These are phyloP conservation scores for Chrysopilus asiliformis DNA, from an alignment of 2,888 invertebrate genomes.

Conservation along the genomic window DNA sequence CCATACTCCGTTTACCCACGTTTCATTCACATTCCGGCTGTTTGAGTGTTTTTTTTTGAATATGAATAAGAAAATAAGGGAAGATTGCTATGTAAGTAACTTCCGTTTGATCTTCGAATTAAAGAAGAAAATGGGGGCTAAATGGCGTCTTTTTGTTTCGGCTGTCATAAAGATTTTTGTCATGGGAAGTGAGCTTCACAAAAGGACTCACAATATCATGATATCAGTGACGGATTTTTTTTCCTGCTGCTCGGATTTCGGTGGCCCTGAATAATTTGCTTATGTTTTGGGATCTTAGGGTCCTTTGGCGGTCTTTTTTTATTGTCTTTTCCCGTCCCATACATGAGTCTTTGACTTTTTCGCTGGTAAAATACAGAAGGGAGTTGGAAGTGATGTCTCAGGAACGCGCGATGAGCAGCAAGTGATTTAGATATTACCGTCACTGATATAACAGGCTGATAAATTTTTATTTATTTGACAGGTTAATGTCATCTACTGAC, in stretches of 20 bases:
- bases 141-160: slow-evolving; percentile 13
- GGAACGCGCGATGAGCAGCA: neutral
- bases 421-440: slow-evolving; percentile 14
- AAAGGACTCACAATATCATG: slow-evolving; percentile 2
- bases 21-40: too few relatives aligned
- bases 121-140: slow-evolving; percentile 5
- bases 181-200: slow-evolving; percentile 4
- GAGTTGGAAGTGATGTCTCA: neutral
- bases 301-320: neutral
- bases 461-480: slow-evolving; percentile 17
- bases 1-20: too few relatives aligned
- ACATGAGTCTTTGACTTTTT: too few relatives aligned
- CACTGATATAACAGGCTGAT: slow-evolving; percentile 13
- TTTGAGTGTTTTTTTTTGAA: too few relatives aligned
- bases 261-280: slow-evolving; percentile 16
- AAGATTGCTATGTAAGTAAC: too few relatives aligned
- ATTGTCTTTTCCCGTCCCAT: too few relatives aligned
- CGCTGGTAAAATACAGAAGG: too few relatives aligned
- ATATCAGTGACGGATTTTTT: slow-evolving; percentile 7
- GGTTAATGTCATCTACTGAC: slow-evolving; percentile 14
- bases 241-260: too few relatives aligned
- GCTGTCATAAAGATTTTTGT: slow-evolving; percentile 14
- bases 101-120: slow-evolving; percentile 15
- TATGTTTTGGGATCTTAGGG: slow-evolving; percentile 8
- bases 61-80: too few relatives aligned